Evolutionary conservation across 1,140 invertebrate species (phyloP).

Genomic region (Phocides pigmalion): DNA sequence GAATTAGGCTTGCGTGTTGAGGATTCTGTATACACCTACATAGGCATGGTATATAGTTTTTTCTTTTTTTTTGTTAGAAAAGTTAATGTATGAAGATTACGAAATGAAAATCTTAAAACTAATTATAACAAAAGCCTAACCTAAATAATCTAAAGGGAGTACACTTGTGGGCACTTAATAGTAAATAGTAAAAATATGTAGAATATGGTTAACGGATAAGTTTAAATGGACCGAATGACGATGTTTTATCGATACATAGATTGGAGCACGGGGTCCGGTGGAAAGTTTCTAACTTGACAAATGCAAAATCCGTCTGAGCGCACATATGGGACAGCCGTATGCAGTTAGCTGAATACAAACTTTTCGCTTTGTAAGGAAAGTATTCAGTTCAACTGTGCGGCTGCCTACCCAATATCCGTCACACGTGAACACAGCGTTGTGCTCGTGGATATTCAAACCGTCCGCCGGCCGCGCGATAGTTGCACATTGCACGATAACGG

Average conservation of each 20-base stretch:
- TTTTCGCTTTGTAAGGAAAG: slow-evolving; percentile 67
- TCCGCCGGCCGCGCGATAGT: slow-evolving; percentile 39
- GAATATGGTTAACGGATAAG: too few relatives aligned
- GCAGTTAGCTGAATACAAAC: slow-evolving; percentile 55
- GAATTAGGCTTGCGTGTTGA: too few relatives aligned
- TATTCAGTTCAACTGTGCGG: slow-evolving; percentile 54
- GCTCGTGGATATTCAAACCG: slow-evolving; percentile 50
- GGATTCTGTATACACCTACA: too few relatives aligned
- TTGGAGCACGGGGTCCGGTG: slow-evolving; percentile 18
- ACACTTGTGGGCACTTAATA: too few relatives aligned
- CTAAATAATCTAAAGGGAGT: too few relatives aligned
- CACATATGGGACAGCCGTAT: slow-evolving; percentile 32
- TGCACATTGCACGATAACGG: slow-evolving; percentile 46
- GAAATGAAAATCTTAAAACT: too few relatives aligned
- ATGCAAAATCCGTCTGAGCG: slow-evolving; percentile 32
- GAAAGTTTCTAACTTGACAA: slow-evolving; percentile 35
- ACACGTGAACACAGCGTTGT: slow-evolving; percentile 36
- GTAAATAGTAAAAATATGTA: too few relatives aligned
- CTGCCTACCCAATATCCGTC: slow-evolving; percentile 59
- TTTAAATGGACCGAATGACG: background rate
- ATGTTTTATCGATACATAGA: slow-evolving; percentile 21
- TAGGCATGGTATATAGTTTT: too few relatives aligned
- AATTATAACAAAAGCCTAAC: too few relatives aligned
- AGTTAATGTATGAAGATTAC: too few relatives aligned
- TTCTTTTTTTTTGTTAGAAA: too few relatives aligned